Conservation (phyloP, 2,888 invertebrate species). For the Clunio marinus region DNA sequence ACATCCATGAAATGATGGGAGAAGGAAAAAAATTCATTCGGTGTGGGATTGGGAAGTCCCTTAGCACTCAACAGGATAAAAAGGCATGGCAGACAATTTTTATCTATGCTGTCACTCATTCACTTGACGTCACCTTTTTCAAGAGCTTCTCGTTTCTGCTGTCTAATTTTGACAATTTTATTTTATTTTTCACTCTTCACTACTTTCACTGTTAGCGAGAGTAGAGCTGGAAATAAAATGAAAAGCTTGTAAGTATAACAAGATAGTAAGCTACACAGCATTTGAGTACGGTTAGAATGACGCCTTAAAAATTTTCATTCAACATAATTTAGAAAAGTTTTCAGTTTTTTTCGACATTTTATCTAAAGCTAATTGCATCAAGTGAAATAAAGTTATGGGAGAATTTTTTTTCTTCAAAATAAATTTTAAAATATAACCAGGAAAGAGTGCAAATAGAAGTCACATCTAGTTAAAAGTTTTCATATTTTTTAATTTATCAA, state of each 20-base stretch:
- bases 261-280: too few species aligned
- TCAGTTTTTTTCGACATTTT: too few species aligned
- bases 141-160: background rate
- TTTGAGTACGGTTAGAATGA: background rate
- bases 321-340: background rate
- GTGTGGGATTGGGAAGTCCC: background rate
- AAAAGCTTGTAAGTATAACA: background rate
- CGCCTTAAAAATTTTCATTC: background rate
- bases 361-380: background rate
- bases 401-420: too few species aligned
- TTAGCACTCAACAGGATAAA: background rate
- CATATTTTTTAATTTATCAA: background rate
- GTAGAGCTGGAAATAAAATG: background rate
- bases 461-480: too few species aligned
- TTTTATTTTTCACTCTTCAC: constrained; percentile 16
- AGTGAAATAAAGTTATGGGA: too few species aligned
- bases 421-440: too few species aligned
- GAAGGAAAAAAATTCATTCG: too few species aligned
- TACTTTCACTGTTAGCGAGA: background rate
- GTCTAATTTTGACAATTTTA: constrained; percentile 29
- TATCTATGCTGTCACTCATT: constrained; percentile 19
- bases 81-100: background rate
- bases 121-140: constrained; percentile 7
- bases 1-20: background rate
- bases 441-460: too few species aligned